Percentiles rank a stretch among this genome's conserved stretches.
Conservation (phyloP, 2,888 invertebrate genomes). For the Amphipyra berbera region DNA sequence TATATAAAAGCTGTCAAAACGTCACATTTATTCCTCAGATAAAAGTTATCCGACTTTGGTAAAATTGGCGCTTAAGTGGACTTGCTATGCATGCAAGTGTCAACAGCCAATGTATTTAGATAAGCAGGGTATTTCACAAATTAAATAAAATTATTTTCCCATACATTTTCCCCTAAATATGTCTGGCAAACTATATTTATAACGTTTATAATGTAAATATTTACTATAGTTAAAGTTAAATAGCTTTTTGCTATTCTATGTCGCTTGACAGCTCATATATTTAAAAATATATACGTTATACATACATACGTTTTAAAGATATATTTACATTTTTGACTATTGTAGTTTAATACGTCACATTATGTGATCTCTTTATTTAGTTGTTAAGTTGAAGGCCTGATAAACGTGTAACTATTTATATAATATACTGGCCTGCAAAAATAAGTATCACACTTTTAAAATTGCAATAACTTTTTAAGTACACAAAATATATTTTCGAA, state of each 20-base stretch:
- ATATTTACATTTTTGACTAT: slow-evolving; percentile 45
- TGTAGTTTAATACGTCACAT: slow-evolving; percentile 39
- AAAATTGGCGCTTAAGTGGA: too few species aligned
- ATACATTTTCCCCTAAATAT: slow-evolving; percentile 15
- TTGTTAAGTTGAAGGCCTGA: slow-evolving; percentile 27
- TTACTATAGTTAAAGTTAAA: slow-evolving; percentile 14
- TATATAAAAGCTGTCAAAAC: too few species aligned
- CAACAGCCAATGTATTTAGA: too few species aligned
- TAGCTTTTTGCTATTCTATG: slow-evolving; percentile 49
- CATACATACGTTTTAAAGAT: slow-evolving; percentile 16
- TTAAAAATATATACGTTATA: slow-evolving; percentile 21
- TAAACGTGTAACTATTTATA: slow-evolving; percentile 3
- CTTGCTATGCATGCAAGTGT: too few species aligned
- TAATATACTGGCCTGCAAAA: too few species aligned
- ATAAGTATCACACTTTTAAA: too few species aligned
- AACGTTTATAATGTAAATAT: slow-evolving; percentile 33
- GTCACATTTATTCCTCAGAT: too few species aligned
- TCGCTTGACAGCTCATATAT: slow-evolving; percentile 38
- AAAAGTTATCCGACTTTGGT: too few species aligned
- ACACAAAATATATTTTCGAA: too few species aligned
- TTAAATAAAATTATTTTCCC: not conserved
- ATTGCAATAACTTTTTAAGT: too few species aligned
- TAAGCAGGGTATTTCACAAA: too few species aligned
- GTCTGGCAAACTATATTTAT: slow-evolving; percentile 23
- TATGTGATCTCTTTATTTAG: slow-evolving; percentile 48